Percentiles rank a stretch among this genome's conserved stretches.
Conservation (phyloP, 2,888 invertebrate genomes). For the Dryococelus australis region DNA sequence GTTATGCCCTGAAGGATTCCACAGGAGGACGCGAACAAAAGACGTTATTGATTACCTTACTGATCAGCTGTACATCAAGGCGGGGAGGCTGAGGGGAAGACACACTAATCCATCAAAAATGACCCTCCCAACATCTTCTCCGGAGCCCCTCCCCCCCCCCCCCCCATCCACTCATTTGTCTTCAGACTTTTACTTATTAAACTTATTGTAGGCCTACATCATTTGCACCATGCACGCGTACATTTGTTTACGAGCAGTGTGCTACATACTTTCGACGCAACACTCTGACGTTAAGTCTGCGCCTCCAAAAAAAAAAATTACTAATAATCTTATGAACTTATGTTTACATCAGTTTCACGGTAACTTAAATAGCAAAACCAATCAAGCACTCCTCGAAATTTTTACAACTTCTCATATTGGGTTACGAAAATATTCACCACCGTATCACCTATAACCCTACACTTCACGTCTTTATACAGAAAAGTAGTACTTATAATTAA, state of each 20-base stretch:
- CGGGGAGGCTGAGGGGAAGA: constrained; percentile 18
- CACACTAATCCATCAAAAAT: constrained; percentile 37
- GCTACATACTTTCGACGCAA: neutral
- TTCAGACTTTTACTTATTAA: constrained; percentile 2
- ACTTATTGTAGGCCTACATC: neutral
- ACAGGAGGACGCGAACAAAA: constrained; percentile 23
- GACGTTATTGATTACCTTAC: constrained; percentile 37
- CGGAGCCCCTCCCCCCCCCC: neutral
- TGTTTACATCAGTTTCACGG: too few species aligned
- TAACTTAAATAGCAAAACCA: too few species aligned
- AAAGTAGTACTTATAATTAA: too few species aligned
- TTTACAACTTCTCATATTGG: too few species aligned
- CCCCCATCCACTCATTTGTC: neutral
- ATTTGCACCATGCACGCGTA: neutral
- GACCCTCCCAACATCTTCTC: constrained; percentile 32
- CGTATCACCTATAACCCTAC: too few species aligned
- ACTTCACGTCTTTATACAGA: too few species aligned
- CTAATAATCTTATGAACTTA: too few species aligned
- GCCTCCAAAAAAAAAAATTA: too few species aligned
- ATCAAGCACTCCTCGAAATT: too few species aligned
- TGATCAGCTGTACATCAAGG: constrained; percentile 39
- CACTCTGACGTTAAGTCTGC: too few species aligned
- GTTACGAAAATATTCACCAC: too few species aligned
- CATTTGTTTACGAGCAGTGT: neutral
- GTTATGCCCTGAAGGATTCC: constrained; percentile 13